These are phyloP conservation scores for Drosophila melanosoma DNA, from an alignment of 2,888 invertebrate genomes.

Conservation along the genomic window DNA sequence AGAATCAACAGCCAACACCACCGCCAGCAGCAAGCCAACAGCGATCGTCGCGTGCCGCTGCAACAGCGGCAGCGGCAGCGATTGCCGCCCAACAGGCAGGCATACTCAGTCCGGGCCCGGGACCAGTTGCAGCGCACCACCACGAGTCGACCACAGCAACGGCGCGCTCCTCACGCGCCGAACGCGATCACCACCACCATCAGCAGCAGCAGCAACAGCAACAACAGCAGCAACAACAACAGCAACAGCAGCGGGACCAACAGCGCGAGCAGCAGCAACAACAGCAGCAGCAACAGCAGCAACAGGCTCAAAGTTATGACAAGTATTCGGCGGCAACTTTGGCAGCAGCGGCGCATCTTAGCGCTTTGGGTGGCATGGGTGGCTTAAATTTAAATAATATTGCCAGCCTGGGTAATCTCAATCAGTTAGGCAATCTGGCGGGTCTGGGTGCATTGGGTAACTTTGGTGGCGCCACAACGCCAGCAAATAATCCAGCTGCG, in stretches of 20 bases:
- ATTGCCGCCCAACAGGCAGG: constrained; percentile 68
- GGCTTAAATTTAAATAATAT: constrained; percentile 83
- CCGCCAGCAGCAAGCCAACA: constrained; percentile 81
- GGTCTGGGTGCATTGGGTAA: constrained; percentile 81
- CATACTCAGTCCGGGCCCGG: constrained; percentile 72
- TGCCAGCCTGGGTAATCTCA: constrained; percentile 81
- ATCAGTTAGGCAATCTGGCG: constrained; percentile 82
- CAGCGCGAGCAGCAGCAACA: constrained; percentile 80
- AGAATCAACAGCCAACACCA: constrained; percentile 84
- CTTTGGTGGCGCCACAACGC: constrained; percentile 83
- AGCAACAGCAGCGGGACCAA: constrained; percentile 67
- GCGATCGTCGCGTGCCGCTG: constrained; percentile 80
- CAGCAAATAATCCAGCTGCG: constrained; percentile 86
- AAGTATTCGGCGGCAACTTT: constrained; percentile 86
- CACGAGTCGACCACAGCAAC: constrained; percentile 68
- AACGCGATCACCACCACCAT: constrained; percentile 73
- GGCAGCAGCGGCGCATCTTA: constrained; percentile 85
- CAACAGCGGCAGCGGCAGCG: constrained; percentile 73
- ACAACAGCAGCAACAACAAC: constrained; percentile 80
- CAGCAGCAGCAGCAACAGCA: constrained; percentile 73
- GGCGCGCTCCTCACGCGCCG: constrained; percentile 72
- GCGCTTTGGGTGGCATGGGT: constrained; percentile 82
- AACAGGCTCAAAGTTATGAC: constrained; percentile 82
- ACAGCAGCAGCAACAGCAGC: constrained; percentile 75
- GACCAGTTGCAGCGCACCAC: constrained; percentile 69